A percentile compares a stretch with the other conserved stretches of the same genome.
phyloP scores from a whole-genome alignment of 2,113 vertebrate genomes.

The Synchiropus splendidus region DNA sequence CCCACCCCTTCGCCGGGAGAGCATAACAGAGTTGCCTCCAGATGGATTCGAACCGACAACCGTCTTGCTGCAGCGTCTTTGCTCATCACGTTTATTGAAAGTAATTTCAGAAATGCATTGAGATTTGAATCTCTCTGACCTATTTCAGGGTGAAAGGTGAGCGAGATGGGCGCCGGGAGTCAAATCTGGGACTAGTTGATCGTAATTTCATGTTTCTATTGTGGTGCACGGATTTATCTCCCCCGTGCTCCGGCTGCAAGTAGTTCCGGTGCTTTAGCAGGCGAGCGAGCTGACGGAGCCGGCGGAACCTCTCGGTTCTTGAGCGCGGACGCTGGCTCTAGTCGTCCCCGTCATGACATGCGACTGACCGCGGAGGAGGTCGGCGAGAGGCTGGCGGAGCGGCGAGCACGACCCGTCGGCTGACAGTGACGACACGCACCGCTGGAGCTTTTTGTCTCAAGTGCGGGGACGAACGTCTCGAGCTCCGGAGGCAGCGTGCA shows the following conservation, averaged over 20 bases:
- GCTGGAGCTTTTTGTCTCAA: conserved; percentile 49
- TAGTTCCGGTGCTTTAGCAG: conserved; percentile 64
- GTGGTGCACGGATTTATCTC: conserved; percentile 58
- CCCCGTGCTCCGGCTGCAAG: conserved; percentile 65
- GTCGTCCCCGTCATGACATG: conserved; percentile 28
- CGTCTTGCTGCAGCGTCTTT: too few relatives aligned
- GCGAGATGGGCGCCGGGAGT: too few relatives aligned
- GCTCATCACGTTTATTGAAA: too few relatives aligned
- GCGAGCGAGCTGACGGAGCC: conserved; percentile 38
- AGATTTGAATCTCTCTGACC: too few relatives aligned
- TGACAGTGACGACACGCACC: conserved; percentile 20
- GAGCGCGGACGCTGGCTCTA: conserved; percentile 25
- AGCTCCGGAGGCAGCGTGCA: conserved; percentile 30
- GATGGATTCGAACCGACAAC: too few relatives aligned
- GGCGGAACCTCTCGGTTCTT: conserved; percentile 32
- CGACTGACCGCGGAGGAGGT: conserved; percentile 45
- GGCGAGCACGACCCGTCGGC: conserved; percentile 10
- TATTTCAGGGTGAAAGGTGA: too few relatives aligned
- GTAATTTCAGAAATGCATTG: too few relatives aligned
- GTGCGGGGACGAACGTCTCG: conserved; percentile 39
- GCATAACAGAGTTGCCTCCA: too few relatives aligned
- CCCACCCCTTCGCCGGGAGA: too few relatives aligned
- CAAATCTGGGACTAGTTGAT: conserved; percentile 48
- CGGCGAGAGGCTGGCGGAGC: conserved; percentile 32
- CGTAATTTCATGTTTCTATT: conserved; percentile 29